Conservation (phyloP, 2,797 vertebrate species). For the Hippopotamyrus pictus region DNA sequence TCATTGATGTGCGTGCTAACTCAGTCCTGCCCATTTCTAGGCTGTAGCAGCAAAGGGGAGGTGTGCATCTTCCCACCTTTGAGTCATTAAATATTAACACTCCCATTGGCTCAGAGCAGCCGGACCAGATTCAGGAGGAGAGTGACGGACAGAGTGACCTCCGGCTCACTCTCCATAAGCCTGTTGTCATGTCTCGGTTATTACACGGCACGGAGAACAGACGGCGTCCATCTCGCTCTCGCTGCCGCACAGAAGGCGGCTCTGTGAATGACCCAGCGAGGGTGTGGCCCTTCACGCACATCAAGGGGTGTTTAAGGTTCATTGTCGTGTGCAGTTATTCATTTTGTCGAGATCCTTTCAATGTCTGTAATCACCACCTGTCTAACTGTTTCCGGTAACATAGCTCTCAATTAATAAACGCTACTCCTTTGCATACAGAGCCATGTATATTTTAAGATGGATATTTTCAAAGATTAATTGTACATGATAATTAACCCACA, state of each 20-base stretch:
- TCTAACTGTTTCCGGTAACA: neutral
- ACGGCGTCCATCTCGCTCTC: neutral
- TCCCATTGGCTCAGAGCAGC: constrained; percentile 34
- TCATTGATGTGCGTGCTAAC: neutral
- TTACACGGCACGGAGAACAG: neutral
- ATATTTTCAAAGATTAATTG: neutral
- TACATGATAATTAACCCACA: neutral
- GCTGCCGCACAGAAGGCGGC: neutral
- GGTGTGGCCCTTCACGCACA: neutral
- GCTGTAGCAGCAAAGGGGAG: constrained; percentile 15
- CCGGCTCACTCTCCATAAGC: constrained; percentile 40
- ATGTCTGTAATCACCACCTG: neutral
- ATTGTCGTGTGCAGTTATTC: neutral
- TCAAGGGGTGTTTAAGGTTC: neutral
- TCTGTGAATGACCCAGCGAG: neutral
- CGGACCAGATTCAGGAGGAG: constrained; percentile 23
- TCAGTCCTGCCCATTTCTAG: neutral
- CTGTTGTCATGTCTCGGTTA: constrained; percentile 19
- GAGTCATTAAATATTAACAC: constrained; percentile 60
- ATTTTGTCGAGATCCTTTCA: neutral
- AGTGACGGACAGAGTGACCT: constrained; percentile 48
- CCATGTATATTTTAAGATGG: neutral
- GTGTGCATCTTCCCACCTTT: constrained; percentile 43
- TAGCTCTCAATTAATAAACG: neutral
- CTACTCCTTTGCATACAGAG: neutral